A percentile compares a stretch with the other conserved stretches of the same genome.
These are phyloP conservation scores for Gobionotothen gibberifrons DNA, from an alignment of 2,797 vertebrate species.

Conservation along the genomic window DNA sequence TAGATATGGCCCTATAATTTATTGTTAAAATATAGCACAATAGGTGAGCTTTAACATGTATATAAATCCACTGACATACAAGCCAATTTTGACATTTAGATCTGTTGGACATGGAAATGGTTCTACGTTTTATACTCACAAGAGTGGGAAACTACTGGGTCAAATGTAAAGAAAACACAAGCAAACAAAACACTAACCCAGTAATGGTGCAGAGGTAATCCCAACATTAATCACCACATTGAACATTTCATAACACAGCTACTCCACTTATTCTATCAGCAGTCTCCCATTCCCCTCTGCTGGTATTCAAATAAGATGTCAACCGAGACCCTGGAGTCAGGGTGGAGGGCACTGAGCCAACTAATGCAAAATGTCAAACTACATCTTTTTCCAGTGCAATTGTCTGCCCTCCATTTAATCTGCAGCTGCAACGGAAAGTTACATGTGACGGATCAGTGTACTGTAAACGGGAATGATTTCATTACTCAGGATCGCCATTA, in stretches of 20 bases:
- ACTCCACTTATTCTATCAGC: neutral
- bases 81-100: no score
- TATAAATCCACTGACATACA: no score
- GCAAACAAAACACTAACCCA: neutral
- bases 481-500: neutral
- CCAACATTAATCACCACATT: constrained; percentile 2
- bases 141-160: neutral
- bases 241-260: constrained; percentile 14
- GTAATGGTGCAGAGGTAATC: neutral
- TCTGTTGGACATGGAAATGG: no score
- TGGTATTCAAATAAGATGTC: constrained; percentile 27
- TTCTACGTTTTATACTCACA: no score
- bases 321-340: constrained; percentile 8
- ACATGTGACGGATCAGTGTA: constrained; percentile 1
- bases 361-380: constrained; percentile 44
- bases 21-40: no score
- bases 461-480: constrained; percentile 1
- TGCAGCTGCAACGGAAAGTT: neutral
- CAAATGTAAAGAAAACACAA: constrained; percentile 7
- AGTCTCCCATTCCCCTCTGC: constrained; percentile 15
- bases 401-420: constrained; percentile 48
- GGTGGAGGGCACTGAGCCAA: constrained; percentile 28
- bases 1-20: no score
- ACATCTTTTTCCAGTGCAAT: constrained; percentile 14
- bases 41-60: no score